phyloP scores from a whole-genome alignment of 2,797 vertebrate genomes.

The Xenentodon cancila region DNA sequence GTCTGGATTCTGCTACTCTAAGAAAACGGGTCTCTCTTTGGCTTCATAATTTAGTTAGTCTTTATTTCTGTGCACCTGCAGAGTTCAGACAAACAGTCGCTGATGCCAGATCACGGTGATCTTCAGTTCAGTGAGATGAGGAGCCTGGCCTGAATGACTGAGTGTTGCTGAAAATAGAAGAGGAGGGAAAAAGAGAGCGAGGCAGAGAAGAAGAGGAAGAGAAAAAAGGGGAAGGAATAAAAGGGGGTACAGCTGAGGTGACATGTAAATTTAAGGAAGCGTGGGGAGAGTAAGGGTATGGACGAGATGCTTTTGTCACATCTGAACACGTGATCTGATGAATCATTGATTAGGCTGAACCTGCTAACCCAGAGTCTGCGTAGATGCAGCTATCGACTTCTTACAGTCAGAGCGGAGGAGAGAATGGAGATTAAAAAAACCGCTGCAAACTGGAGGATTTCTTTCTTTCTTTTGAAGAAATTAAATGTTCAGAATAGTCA shows the following conservation, averaged over 20 bases:
- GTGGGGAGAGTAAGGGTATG: background rate
- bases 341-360: constrained; percentile 68
- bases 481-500: too few species aligned
- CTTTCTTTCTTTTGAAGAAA: too few species aligned
- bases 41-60: constrained; percentile 1
- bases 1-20: background rate
- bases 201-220: background rate
- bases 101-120: background rate
- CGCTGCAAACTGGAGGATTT: too few species aligned
- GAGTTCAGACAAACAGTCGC: constrained; percentile 9
- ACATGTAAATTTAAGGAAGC: constrained; percentile 37
- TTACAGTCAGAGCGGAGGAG: constrained; percentile 14
- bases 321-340: constrained; percentile 51
- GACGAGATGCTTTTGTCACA: constrained; percentile 26
- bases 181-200: background rate
- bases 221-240: constrained; percentile 4
- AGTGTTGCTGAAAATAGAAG: constrained; percentile 76
- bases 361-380: constrained; percentile 31
- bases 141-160: constrained; percentile 60
- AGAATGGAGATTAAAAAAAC: background rate
- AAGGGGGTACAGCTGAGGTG: constrained; percentile 18
- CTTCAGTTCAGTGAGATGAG: constrained; percentile 27
- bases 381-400: constrained; percentile 28
- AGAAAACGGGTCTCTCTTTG: background rate
- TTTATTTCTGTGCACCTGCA: constrained; percentile 6